Conservation (phyloP, 2,888 invertebrate species). For the Sesamia inferens region DNA sequence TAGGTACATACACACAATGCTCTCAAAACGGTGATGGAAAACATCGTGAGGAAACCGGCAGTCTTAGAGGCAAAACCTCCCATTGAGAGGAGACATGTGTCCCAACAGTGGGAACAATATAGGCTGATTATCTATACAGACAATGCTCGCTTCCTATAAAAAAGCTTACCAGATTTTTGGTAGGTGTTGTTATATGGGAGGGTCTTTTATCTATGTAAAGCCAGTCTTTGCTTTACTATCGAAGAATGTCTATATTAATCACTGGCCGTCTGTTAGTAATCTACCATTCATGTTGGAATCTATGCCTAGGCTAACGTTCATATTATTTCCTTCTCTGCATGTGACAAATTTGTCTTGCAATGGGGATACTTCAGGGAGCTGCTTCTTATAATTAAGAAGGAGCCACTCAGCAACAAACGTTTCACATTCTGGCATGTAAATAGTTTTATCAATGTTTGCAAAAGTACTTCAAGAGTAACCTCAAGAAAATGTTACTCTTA, state of each 20-base stretch:
- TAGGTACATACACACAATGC: no score
- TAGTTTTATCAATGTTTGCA: background rate
- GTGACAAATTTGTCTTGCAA: background rate
- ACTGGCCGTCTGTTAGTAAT: background rate
- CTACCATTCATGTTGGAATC: background rate
- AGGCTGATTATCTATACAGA: no score
- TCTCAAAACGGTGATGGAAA: no score
- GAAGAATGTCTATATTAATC: background rate
- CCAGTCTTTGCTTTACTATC: background rate
- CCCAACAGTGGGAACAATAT: no score
- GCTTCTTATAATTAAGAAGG: background rate
- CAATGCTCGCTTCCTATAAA: no score
- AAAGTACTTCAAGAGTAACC: slow-evolving; percentile 7
- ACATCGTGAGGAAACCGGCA: no score
- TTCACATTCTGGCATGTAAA: background rate
- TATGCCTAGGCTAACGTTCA: no score
- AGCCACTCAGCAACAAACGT: background rate
- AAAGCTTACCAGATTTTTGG: no score
- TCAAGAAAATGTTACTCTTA: slow-evolving; percentile 6
- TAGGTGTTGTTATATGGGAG: no score
- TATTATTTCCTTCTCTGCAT: background rate
- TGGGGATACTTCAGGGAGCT: background rate
- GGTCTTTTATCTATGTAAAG: no score
- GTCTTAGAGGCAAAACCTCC: no score
- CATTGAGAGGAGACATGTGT: no score